Conservation (phyloP, 2,113 vertebrate genomes). For the Xiphorhynchus elegans region DNA sequence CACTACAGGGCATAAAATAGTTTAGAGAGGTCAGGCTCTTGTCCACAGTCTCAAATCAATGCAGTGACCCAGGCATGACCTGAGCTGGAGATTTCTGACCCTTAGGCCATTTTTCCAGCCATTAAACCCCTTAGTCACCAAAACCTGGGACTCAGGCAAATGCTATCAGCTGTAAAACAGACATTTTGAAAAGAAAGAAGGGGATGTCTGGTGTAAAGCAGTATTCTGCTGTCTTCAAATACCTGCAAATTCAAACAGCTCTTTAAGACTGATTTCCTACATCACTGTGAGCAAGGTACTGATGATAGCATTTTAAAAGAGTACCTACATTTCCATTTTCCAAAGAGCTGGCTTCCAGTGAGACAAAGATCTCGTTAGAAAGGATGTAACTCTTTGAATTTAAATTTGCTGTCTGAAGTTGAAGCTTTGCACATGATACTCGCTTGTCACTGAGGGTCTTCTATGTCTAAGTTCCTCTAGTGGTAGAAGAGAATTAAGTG, state of each 20-base stretch:
- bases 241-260: not conserved
- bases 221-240: not conserved
- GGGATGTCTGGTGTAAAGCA: not conserved
- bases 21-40: not conserved
- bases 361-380: not conserved
- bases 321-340: not conserved
- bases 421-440: not conserved
- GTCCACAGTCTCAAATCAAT: rapidly evolving
- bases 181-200: not conserved
- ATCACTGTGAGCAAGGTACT: not conserved
- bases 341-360: not conserved
- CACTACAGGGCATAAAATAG: not conserved
- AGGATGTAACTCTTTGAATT: not conserved
- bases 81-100: not conserved
- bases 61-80: not conserved
- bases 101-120: not conserved
- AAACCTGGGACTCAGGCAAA: not conserved
- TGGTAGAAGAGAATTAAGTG: not conserved
- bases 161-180: not conserved
- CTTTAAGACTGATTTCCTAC: rapidly evolving
- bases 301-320: not conserved
- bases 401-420: not conserved
- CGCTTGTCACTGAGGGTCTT: not conserved
- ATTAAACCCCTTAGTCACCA: not conserved
- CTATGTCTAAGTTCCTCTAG: not conserved